Percentiles rank a stretch among this genome's conserved stretches.
Evolutionary conservation across 2,113 vertebrate species (phyloP).

Genomic region (Oryzias javanicus): DNA sequence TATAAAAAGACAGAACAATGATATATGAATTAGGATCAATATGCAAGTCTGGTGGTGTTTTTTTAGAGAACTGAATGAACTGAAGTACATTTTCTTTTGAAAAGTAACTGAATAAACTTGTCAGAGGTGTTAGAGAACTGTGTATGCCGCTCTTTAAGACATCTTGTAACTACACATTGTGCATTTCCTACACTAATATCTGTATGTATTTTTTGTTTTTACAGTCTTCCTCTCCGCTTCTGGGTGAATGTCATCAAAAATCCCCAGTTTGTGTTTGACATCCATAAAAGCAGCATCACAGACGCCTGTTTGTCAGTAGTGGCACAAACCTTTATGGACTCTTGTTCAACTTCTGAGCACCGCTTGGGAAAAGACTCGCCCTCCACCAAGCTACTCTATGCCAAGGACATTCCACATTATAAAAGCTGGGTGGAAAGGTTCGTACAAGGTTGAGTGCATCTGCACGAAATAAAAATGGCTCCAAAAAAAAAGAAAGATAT

Average conservation of each 20-base stretch:
- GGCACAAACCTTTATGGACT: slow-evolving; percentile 97
- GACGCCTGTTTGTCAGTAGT: slow-evolving; percentile 94
- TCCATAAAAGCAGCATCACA: slow-evolving; percentile 95
- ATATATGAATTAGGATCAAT: no score
- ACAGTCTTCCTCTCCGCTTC: slow-evolving; percentile 90
- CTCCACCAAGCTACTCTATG: slow-evolving; percentile 92
- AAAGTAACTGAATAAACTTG: no score
- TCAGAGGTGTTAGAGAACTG: no score
- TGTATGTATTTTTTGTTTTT: background rate
- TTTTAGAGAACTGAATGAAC: no score
- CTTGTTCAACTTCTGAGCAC: slow-evolving; percentile 92
- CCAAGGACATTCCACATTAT: slow-evolving; percentile 97
- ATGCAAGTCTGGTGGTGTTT: no score
- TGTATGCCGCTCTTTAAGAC: no score
- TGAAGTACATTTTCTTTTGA: no score
- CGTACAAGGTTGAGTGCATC: slow-evolving; percentile 13
- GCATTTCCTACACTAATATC: background rate
- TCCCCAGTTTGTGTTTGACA: slow-evolving; percentile 95
- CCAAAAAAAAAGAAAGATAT: no score
- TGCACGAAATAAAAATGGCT: background rate
- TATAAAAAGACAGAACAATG: no score
- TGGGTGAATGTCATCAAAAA: slow-evolving; percentile 98
- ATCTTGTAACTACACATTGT: background rate
- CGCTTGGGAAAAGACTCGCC: slow-evolving; percentile 94
- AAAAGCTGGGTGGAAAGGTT: slow-evolving; percentile 97